Conservation (phyloP, 2,113 vertebrate species). For the Procapra przewalskii region DNA sequence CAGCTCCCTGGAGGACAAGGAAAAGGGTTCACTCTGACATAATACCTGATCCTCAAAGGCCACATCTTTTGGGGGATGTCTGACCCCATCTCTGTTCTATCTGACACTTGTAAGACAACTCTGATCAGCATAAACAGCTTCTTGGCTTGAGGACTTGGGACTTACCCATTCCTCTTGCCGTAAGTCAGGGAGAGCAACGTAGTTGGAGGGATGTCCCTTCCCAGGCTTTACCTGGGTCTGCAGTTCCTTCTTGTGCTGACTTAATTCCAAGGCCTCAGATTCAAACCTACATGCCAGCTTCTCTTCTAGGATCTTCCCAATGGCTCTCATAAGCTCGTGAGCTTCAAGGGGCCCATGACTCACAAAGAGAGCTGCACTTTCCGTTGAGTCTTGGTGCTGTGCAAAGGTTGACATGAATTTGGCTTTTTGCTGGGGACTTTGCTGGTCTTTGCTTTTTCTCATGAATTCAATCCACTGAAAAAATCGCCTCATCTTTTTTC, state of each 20-base stretch:
- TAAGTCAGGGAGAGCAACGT: fast-evolving
- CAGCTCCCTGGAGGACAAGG: fast-evolving
- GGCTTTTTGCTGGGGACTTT: not conserved
- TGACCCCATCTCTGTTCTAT: not conserved
- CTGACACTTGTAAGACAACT: not conserved
- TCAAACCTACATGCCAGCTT: not conserved
- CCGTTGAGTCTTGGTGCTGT: not conserved
- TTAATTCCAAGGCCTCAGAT: not conserved
- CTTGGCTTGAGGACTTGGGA: not conserved
- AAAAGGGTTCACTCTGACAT: not conserved
- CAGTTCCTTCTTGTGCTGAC: not conserved
- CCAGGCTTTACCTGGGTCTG: too few relatives aligned
- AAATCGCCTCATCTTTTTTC: conserved; percentile 10
- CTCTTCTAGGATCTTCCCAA: conserved; percentile 35
- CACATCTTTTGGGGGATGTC: not conserved
- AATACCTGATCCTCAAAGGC: not conserved
- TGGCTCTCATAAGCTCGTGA: conserved; percentile 9
- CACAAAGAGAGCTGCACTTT: not conserved
- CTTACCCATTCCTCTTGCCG: not conserved
- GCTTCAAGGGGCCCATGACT: not conserved
- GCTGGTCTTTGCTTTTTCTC: not conserved
- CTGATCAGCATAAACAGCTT: not conserved
- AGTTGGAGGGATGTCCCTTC: too few relatives aligned
- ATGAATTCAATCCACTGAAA: conserved; percentile 28
- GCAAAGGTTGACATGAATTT: not conserved